Evolutionary conservation across 2,888 invertebrate species (phyloP).

Genomic region (Acrobasis consociella): DNA sequence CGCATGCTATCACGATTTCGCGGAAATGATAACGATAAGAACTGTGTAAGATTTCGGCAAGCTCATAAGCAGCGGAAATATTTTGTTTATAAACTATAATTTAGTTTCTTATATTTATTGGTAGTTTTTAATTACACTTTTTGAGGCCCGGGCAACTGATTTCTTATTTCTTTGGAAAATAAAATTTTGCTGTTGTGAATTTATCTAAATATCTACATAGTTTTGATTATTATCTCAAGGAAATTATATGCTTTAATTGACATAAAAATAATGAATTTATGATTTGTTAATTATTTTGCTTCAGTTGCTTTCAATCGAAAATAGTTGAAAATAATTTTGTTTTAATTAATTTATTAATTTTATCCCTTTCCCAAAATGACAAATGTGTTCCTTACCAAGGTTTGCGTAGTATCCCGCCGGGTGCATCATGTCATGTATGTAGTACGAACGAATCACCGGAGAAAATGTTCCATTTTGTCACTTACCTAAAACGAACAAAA

Average conservation of each 20-base stretch:
- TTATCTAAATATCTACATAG: too few relatives aligned
- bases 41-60: background rate
- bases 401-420: slow-evolving; percentile 81
- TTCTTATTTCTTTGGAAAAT: too few relatives aligned
- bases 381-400: slow-evolving; percentile 64
- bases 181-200: too few relatives aligned
- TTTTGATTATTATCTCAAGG: too few relatives aligned
- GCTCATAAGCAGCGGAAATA: background rate
- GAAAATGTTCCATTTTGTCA: slow-evolving; percentile 76
- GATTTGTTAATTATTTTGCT: too few relatives aligned
- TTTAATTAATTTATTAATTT: background rate
- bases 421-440: slow-evolving; percentile 65
- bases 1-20: slow-evolving; percentile 35
- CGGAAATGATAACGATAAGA: slow-evolving; percentile 39
- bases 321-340: background rate
- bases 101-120: too few relatives aligned
- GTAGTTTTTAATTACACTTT: too few relatives aligned
- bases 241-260: too few relatives aligned
- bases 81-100: background rate
- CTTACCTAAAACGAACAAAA: slow-evolving; percentile 76
- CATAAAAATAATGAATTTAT: too few relatives aligned
- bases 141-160: too few relatives aligned
- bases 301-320: too few relatives aligned
- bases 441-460: slow-evolving; percentile 60
- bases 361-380: background rate